A percentile compares a stretch with the other conserved stretches of the same genome.
Conservation (phyloP, 2,888 invertebrate species). For the Keiferia lycopersicella region DNA sequence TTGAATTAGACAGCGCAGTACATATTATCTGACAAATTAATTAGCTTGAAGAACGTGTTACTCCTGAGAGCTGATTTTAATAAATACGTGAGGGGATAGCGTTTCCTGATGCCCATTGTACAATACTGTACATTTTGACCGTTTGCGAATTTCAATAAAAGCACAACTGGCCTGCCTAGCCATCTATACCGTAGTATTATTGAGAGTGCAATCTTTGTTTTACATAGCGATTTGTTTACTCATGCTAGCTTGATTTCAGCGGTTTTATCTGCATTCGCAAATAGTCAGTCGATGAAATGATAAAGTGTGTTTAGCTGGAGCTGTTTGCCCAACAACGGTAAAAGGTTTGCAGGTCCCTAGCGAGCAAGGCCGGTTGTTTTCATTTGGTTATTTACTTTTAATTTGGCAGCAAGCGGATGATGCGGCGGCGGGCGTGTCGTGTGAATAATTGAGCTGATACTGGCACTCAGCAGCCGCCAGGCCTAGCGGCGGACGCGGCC, state of each 20-base stretch:
- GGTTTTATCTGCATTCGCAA: conserved; percentile 67
- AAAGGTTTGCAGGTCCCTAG: conserved; percentile 80
- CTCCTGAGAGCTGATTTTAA: too few relatives aligned
- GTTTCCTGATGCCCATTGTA: neutral
- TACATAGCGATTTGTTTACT: conserved; percentile 29
- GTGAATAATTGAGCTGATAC: conserved; percentile 76
- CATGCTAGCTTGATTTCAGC: conserved; percentile 54
- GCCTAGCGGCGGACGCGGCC: neutral
- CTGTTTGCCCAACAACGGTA: conserved; percentile 77
- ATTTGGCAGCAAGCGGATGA: conserved; percentile 81
- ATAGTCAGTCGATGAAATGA: conserved; percentile 75
- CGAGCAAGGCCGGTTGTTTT: conserved; percentile 74
- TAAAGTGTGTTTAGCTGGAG: conserved; percentile 76
- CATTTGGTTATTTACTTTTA: conserved; percentile 82
- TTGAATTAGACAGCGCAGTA: too few relatives aligned
- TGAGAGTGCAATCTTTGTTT: conserved; percentile 8
- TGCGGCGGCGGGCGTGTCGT: conserved; percentile 67
- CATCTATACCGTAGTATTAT: neutral
- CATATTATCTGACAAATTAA: too few relatives aligned
- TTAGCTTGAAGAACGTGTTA: too few relatives aligned
- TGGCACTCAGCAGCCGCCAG: conserved; percentile 42
- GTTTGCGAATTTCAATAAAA: neutral
- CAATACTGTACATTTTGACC: neutral
- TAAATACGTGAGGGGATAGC: too few relatives aligned
- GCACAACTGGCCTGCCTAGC: neutral